These are phyloP conservation scores for Nyctereutes procyonoides DNA, from an alignment of 2,113 vertebrate genomes.

Conservation along the genomic window DNA sequence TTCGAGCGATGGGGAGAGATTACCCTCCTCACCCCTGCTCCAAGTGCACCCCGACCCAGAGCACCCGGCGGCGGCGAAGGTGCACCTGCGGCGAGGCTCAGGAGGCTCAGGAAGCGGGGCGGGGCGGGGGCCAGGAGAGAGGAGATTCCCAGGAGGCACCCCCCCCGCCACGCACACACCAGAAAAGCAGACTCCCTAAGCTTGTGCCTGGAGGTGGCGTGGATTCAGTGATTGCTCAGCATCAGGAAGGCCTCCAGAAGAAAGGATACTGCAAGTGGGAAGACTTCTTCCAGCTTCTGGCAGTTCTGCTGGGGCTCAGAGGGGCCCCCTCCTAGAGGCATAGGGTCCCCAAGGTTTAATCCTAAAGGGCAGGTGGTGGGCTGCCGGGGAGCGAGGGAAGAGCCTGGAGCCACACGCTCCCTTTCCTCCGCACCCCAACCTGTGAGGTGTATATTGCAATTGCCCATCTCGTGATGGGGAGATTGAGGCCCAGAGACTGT, in stretches of 20 bases:
- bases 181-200: background rate
- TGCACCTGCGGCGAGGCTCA: background rate
- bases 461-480: background rate
- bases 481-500: background rate
- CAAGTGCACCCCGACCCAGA: background rate
- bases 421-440: background rate
- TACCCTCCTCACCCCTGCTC: background rate
- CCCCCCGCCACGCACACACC: too few species aligned
- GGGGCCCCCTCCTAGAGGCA: background rate
- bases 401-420: fast-evolving
- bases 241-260: background rate
- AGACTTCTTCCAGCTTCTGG: background rate
- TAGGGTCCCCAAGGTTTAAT: background rate
- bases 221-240: background rate
- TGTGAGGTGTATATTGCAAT: background rate
- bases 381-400: background rate
- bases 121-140: background rate
- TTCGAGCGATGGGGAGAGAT: background rate
- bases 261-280: background rate
- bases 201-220: background rate
- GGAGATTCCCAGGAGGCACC: background rate
- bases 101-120: background rate
- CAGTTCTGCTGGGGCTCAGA: background rate
- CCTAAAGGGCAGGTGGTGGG: background rate
- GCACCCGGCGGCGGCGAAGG: background rate